Evolutionary conservation across 2,888 invertebrate species (phyloP), one percentile per base, ranked within the genome.

Genomic region (Hyppa rectilinea): DNA sequence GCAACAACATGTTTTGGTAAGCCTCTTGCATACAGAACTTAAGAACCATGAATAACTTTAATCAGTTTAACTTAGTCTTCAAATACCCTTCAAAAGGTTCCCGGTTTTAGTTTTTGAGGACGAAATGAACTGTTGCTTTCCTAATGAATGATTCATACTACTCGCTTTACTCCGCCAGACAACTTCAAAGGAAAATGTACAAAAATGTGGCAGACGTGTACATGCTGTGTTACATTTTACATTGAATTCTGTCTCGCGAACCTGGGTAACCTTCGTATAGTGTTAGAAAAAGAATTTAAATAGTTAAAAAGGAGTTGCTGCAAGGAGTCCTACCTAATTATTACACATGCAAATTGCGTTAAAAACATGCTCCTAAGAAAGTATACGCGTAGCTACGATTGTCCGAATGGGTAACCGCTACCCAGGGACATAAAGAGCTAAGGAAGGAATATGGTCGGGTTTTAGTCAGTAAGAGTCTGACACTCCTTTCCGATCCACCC

Each of bases 101-200:
- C 23, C 56, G 43, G 56, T 52, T 67, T 53, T 20, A 17, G 23
- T 65, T 69, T 73, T 65, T 53, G 43, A 68, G 26, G 36, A 60
- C 50, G 31, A 70, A 80, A 72, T 71, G 66, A 80, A 62, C 69
- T 74, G 59, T 45, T 56, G 45, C 43, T 62, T 43, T 61, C 26
- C 63, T 66, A 83, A 82, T 83, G 70, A 81, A 80, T 68, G 61
- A 82, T 75, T 83, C 73, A 69, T 73, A 20, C 50, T 34, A 45
- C 10, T 31, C 7, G 59, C 29, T 82, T 43, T 31, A 61, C 68
- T 60, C 20, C 38, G 53, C 49, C 49, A 50, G 34, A 60, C 59
- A 23, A 72, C 50, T 62, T 80, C 31, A 58, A 62, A 73, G 69
- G 55, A 64, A 52, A 53, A 50, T 60, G 45, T 40, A 43, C 67